phyloP scores from a whole-genome alignment of 2,888 invertebrate species.

The Smittia aterrima region DNA sequence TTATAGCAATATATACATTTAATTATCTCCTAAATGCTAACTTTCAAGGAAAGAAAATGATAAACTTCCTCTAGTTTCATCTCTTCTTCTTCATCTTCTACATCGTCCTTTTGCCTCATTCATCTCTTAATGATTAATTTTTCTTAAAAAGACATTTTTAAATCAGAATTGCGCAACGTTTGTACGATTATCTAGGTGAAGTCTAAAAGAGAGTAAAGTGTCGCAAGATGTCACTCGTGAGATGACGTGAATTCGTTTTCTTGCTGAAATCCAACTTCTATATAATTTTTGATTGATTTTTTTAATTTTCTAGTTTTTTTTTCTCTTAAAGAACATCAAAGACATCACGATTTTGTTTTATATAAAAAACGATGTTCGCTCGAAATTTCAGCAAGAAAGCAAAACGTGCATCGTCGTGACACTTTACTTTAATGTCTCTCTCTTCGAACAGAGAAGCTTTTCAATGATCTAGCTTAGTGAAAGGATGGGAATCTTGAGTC shows the following conservation, averaged over 20 bases:
- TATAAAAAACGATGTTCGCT: slow-evolving; percentile 41
- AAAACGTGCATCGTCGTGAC: not conserved
- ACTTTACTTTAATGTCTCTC: slow-evolving; percentile 4
- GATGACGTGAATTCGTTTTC: not conserved
- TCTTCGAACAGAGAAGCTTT: slow-evolving; percentile 9
- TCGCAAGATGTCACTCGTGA: not conserved
- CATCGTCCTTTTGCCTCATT: not conserved
- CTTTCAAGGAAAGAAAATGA: slow-evolving; percentile 40
- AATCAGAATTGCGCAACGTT: slow-evolving; percentile 38
- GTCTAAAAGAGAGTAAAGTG: not conserved
- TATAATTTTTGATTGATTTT: slow-evolving; percentile 40
- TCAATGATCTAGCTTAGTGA: not conserved
- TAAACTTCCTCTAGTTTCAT: slow-evolving; percentile 27
- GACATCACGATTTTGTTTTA: slow-evolving; percentile 41
- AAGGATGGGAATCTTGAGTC: not conserved
- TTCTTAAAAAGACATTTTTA: slow-evolving; percentile 36
- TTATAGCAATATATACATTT: slow-evolving; percentile 38
- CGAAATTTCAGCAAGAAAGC: slow-evolving; percentile 14
- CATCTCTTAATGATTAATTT: slow-evolving; percentile 25
- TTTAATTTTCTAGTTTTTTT: slow-evolving; percentile 42
- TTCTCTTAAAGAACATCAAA: slow-evolving; percentile 40
- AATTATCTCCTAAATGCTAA: slow-evolving; percentile 38
- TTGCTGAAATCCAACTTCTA: slow-evolving; percentile 26
- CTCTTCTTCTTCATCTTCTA: slow-evolving; percentile 14
- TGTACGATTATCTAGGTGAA: slow-evolving; percentile 21